Evolutionary conservation across 1,140 invertebrate genomes (phyloP).

Genomic region (Arctopsyche grandis): DNA sequence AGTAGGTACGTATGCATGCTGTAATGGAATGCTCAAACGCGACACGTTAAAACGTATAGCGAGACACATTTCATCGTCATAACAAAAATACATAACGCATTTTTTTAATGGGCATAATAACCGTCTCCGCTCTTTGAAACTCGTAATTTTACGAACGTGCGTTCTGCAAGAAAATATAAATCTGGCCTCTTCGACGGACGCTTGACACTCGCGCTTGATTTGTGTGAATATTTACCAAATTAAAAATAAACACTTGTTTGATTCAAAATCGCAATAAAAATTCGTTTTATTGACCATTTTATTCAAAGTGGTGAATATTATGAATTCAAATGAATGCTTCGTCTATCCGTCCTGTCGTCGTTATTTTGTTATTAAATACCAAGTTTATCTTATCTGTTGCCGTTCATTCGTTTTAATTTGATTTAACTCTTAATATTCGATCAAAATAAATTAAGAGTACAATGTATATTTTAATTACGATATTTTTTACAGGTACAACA

Average conservation of each 20-base stretch:
- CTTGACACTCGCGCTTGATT: conserved; percentile 19
- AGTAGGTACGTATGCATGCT: no score
- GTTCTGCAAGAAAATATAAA: neutral
- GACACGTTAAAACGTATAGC: no score
- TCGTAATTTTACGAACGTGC: neutral
- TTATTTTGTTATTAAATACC: conserved; percentile 8
- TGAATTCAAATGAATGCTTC: conserved; percentile 12
- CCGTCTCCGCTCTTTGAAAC: conserved; percentile 5
- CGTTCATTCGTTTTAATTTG: neutral
- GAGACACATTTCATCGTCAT: no score
- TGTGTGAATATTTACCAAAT: conserved; percentile 30
- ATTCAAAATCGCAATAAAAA: conserved; percentile 32
- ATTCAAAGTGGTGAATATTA: conserved; percentile 7
- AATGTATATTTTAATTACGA: conserved; percentile 35
- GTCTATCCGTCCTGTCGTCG: neutral
- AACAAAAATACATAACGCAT: neutral
- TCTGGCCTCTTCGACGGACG: conserved; percentile 2
- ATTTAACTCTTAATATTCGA: neutral
- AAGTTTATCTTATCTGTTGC: no score
- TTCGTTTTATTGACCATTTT: conserved; percentile 23
- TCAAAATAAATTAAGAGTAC: conserved; percentile 15
- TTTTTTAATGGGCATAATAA: neutral
- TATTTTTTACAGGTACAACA: conserved; percentile 82
- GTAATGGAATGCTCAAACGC: no score
- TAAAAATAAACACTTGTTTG: conserved; percentile 30